Evolutionary conservation across 2,113 vertebrate genomes (phyloP).

Genomic region (Phyllostomus hastatus): DNA sequence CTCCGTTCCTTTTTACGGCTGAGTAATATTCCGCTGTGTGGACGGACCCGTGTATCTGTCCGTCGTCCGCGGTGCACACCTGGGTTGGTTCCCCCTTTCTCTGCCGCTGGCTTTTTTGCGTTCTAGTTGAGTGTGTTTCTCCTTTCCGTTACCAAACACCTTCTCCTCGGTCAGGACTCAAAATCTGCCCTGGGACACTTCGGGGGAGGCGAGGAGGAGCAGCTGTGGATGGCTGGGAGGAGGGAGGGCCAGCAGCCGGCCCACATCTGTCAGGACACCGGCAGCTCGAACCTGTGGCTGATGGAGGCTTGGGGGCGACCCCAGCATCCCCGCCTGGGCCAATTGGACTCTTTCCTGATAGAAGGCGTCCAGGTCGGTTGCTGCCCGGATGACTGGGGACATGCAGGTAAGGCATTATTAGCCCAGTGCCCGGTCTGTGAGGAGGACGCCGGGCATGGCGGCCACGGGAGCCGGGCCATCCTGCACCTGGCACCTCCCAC

Average conservation of each 20-base stretch:
- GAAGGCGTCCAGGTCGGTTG: neutral
- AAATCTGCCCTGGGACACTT: neutral
- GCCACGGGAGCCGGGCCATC: rapidly evolving
- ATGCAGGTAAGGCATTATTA: neutral
- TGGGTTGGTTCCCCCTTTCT: neutral
- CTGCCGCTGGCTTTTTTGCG: neutral
- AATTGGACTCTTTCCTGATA: neutral
- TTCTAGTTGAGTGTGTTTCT: neutral
- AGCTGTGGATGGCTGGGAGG: neutral
- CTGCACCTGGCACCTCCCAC: neutral
- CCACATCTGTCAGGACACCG: rapidly evolving
- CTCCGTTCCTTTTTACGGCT: no score
- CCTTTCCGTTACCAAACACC: neutral
- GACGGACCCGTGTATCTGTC: rapidly evolving
- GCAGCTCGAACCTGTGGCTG: neutral
- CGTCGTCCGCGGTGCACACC: rapidly evolving
- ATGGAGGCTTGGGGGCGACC: neutral
- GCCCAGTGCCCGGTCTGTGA: no score
- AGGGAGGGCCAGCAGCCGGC: rapidly evolving
- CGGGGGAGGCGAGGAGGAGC: neutral
- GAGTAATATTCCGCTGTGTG: rapidly evolving
- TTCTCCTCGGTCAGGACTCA: neutral
- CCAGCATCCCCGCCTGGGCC: rapidly evolving
- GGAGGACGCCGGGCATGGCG: rapidly evolving
- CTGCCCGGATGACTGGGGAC: neutral